phyloP scores from a whole-genome alignment of 2,113 vertebrate genomes.

The Zootoca vivipara region DNA sequence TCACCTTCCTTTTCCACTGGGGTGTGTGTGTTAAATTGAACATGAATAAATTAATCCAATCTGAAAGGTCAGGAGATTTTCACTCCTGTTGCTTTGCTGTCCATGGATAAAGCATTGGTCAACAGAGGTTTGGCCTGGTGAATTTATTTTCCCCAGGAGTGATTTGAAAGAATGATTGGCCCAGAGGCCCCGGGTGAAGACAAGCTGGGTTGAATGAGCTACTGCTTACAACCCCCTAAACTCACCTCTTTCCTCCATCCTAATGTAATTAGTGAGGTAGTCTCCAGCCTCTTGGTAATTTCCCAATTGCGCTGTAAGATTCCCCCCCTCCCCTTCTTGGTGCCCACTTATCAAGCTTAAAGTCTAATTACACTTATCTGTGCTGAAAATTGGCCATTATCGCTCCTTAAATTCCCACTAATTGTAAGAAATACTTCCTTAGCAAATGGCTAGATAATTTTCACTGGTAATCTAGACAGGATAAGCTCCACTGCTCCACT shows the following conservation, averaged over 20 bases:
- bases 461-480: conserved; percentile 35
- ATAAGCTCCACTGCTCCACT: conserved; percentile 9
- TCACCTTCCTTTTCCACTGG: not conserved
- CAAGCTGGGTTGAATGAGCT: not conserved
- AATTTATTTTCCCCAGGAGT: conserved; percentile 15
- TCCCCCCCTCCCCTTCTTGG: conserved; percentile 56
- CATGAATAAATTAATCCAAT: not conserved
- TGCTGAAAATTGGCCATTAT: conserved; percentile 73
- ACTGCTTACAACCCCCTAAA: conserved; percentile 10
- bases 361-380: conserved; percentile 75
- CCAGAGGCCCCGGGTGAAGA: not conserved
- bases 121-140: not conserved
- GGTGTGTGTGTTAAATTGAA: too few relatives aligned
- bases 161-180: not conserved
- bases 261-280: conserved; percentile 36
- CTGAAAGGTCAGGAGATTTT: not conserved
- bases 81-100: not conserved
- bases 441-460: conserved; percentile 53
- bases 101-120: not conserved
- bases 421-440: conserved; percentile 68
- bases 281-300: conserved; percentile 58
- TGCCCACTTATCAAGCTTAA: conserved; percentile 69
- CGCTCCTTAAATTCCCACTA: conserved; percentile 63
- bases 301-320: conserved; percentile 50
- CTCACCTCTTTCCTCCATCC: conserved; percentile 37